Evolutionary conservation across 2,888 invertebrate genomes (phyloP), one percentile per base, ranked within the genome.

Genomic region (Itoplectis maculator): DNA sequence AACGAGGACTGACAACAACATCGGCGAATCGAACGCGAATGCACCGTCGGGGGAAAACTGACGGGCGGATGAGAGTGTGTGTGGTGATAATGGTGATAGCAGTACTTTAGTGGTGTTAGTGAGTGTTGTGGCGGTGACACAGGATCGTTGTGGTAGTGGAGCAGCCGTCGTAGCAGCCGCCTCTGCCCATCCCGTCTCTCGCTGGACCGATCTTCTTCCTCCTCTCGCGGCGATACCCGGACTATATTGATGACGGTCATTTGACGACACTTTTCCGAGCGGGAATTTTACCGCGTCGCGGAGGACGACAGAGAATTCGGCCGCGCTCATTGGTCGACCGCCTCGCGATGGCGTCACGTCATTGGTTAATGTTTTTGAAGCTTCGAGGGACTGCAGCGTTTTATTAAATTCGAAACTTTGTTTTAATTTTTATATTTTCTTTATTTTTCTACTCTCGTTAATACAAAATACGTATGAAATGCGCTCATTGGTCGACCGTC

Each of bases 1-100:
- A n/a, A n/a, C n/a, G n/a, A n/a, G n/a, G n/a, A 80, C 68, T 74
- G 74, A 80, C 74, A 69, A 80, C 75, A 75, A 75, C 74, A 69
- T n/a, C n/a, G n/a, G 59, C 69, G 81, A 72, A 75, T 75, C 74
- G 74, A 72, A 75, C 70, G 75, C 66, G 72, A 74, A 74, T 79
- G 61, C 59, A 47, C 56, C 35, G 35, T 15, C n/a, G n/a, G 47
- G 61, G 47, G 61, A 37, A 49, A 70, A 47, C 29, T 37, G 37
- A 61, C 35, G 29, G 13, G 42, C 13, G 13, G 8, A 13, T 13
- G 42, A n/a, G n/a, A 3, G n/a, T 13, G 29, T 5, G n/a, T 47
- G 47, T 23, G 18, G 65, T 45, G 13, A 45, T 13, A 65, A 29
- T 47, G n/a, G 47, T 42, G 65, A 29, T 29, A 3, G 29, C n/a